A percentile compares a stretch with the other conserved stretches of the same genome.
These are phyloP conservation scores for Trachelus troglodyta DNA, from an alignment of 2,888 invertebrate species.

Conservation along the genomic window DNA sequence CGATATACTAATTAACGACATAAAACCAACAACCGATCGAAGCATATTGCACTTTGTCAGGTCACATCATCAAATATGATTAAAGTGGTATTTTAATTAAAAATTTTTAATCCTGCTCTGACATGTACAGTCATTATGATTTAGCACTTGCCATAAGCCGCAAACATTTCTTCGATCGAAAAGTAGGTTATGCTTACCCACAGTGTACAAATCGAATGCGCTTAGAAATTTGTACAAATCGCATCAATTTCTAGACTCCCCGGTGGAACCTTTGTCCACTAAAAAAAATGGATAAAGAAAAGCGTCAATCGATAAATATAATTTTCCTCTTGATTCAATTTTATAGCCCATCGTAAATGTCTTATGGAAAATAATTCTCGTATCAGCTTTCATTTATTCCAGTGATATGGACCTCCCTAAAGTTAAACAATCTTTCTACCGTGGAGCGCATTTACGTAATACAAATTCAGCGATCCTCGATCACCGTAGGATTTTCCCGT, in stretches of 20 bases:
- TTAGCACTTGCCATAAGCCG: background rate
- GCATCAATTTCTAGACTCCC: background rate
- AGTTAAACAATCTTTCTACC: background rate
- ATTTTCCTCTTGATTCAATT: background rate
- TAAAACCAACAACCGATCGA: background rate
- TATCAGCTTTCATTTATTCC: background rate
- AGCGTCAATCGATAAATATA: background rate
- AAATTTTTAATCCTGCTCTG: background rate
- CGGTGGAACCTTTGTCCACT: background rate
- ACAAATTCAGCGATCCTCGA: too few relatives aligned
- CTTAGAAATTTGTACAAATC: background rate
- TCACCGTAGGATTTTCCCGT: background rate
- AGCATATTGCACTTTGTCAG: background rate
- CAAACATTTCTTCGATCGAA: background rate
- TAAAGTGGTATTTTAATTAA: background rate
- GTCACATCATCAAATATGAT: background rate
- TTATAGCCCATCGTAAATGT: background rate
- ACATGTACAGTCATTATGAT: background rate
- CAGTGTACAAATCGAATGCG: background rate
- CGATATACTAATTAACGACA: background rate
- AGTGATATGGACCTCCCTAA: background rate
- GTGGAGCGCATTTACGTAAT: background rate
- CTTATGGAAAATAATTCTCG: background rate
- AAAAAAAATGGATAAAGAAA: background rate
- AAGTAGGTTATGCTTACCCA: background rate